Base-by-base conservation (phyloP, 2,797 vertebrate species). In the Sebastiscus tertius region DNA sequence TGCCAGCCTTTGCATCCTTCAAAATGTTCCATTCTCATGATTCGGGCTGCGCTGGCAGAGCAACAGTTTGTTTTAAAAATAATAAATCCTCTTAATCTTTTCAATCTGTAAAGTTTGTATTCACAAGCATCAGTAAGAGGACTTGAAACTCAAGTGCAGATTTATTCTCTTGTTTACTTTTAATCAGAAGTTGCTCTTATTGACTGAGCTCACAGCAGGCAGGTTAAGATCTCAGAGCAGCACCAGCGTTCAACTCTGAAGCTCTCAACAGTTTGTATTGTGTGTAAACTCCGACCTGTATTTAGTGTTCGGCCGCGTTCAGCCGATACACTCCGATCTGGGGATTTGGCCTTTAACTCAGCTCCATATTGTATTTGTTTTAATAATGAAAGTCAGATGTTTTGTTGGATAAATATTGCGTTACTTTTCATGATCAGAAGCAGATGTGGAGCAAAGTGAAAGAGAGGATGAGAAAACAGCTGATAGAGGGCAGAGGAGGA, bases 221-320 rank as follows among this genome's bases (percentile, higher is more conserved):
- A 22, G 29, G 34, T 66, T 68, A 31, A 54, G 64, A 69, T 64
- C 61, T 79, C 58, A 13, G 26, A 70, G 65, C 49, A 4, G 1
- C 70, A 26, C 22, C 29, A 62, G 67, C 62, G 4, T 31, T 46
- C 78, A 8, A 54, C 72, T 49, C 58, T 16, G 42, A 60, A 27
- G 26, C 66, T 26, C 67, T 72, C 6, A 1, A 46, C 55, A 14
- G 64, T 65, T 72, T 81, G 77, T 90, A 27, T 87, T 60, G 70
- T 74, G 88, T 85, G 80, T 88, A 84, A 90, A 91, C 81, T 70
- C 82, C 14, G n/a, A 56, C 86, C 84, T 64, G 87, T 81, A 86
- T 92, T 89, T 85, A 62, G 82, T 76, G 34, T 81, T 63, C 26
- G 10, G 70, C 67, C 20, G 70, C 39, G 1, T 24, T 4, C 9